Percentiles rank a stretch among this genome's conserved stretches.
Conservation (phyloP, 37 sponge, comb jelly and placozoan genomes). For the Mnemiopsis leidyi region DNA sequence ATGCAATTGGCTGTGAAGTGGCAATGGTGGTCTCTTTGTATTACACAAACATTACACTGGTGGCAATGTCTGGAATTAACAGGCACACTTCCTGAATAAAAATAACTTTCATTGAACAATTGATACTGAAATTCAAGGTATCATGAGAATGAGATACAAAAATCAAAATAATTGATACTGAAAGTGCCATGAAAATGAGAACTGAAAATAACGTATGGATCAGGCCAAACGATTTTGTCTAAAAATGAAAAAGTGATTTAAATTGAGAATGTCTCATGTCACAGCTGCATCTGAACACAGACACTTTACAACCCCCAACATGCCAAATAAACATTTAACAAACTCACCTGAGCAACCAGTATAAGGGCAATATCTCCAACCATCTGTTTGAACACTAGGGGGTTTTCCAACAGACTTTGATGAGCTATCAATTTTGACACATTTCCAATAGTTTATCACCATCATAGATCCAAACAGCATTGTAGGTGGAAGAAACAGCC, state of each 20-base stretch:
- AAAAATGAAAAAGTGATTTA: no score
- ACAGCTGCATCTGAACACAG: no score
- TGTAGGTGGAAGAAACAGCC: not conserved
- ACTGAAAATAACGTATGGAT: no score
- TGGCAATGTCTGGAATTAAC: conserved; percentile 26
- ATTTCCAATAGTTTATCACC: conserved; percentile 23
- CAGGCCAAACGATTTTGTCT: no score
- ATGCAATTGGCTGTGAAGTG: conserved; percentile 17
- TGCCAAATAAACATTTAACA: no score
- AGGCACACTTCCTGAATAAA: conserved; percentile 14
- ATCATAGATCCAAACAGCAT: not conserved
- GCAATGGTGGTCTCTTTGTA: conserved; percentile 57
- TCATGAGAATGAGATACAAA: no score
- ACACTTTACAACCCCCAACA: no score
- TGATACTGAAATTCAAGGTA: no score
- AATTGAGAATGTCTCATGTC: no score
- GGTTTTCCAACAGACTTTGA: not conserved
- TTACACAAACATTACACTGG: not conserved
- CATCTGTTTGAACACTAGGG: conserved; percentile 26
- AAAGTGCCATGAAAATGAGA: no score
- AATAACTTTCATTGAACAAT: no score
- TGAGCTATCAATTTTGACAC: not conserved
- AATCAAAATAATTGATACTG: no score
- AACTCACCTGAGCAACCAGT: not conserved
- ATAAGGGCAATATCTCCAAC: conserved; percentile 36